Evolutionary conservation across 2,888 invertebrate species (phyloP), one percentile per base, ranked within the genome.

Genomic region (Thymelicus sylvestris): DNA sequence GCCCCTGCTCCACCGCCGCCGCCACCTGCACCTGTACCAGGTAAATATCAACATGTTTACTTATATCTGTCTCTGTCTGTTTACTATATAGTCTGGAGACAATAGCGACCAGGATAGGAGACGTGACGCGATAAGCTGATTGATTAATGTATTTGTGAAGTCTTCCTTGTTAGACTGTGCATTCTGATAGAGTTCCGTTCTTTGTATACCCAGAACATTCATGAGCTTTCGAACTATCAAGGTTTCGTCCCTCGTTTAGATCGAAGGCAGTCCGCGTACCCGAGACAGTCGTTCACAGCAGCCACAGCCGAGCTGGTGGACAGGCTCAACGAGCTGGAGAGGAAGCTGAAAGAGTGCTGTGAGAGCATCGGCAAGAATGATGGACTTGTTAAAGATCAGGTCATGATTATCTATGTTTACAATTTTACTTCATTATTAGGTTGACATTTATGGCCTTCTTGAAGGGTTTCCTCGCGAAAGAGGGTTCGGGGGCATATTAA

Each of bases 291-390:
- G 12, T 74, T 75, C 48, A 71, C 74, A 13, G 70, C 65, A 44
- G 66, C 74, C 59, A 73, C 74, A 39, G 72, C 77, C 4, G 82
- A 77, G 6, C 71, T 87, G 8, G 73, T 80, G 71, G 82, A 80
- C 44, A 84, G 83, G 67, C 73, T 92, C 1, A 79, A 77, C 72
- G 83, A 82, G 0, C 57, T 92, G 8, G 92, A 91, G 73, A 85
- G 80, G 73, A 82, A 82, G 44, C 64, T 92, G 6, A 80, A 81
- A 52, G 81, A 82, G 50, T 92, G 91, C 76, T 88, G 88, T 75
- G 87, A 89, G 0, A 75, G 65, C 6, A 75, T 86, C 39, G 80
- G 76, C 19, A 86, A 86, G 74, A 79, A 80, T 7, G 85, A 86
- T 6, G 87, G 83, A 19, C 67, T 76, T 1, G 50, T 86, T 15